Evolutionary conservation across 2,113 vertebrate genomes (phyloP).

Genomic region (Austrofundulus limnaeus): DNA sequence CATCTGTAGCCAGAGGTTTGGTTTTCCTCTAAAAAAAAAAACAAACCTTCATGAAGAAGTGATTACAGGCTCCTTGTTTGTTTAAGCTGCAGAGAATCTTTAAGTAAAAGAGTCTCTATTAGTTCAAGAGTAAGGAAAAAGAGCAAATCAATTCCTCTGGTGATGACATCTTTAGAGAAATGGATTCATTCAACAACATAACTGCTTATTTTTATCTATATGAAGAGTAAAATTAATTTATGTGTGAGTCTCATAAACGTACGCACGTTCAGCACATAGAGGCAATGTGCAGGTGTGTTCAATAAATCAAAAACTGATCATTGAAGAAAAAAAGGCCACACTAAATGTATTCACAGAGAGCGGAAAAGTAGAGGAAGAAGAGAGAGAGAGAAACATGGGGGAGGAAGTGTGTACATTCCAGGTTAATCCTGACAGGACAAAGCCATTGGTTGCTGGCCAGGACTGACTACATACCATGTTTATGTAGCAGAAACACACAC

Average conservation of each 20-base stretch:
- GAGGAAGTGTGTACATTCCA: constrained; percentile 69
- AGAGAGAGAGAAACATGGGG: constrained; percentile 16
- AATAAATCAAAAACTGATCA: too few relatives aligned
- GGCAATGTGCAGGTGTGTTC: background rate
- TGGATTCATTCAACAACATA: background rate
- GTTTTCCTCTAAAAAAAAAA: constrained; percentile 28
- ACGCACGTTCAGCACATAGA: background rate
- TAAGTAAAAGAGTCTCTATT: constrained; percentile 8
- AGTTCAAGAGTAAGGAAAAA: too few relatives aligned
- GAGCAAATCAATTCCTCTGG: background rate
- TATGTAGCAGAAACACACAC: constrained; percentile 37
- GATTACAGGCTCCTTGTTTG: constrained; percentile 25
- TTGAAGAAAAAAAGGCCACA: background rate
- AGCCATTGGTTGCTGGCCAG: constrained; percentile 37
- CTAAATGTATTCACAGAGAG: constrained; percentile 4
- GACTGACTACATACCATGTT: constrained; percentile 43
- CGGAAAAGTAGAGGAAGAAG: constrained; percentile 9
- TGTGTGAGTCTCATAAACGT: background rate
- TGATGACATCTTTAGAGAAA: too few relatives aligned
- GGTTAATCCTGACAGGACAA: constrained; percentile 66
- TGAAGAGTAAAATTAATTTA: too few relatives aligned
- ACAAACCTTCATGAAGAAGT: constrained; percentile 26
- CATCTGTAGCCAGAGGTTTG: constrained; percentile 38
- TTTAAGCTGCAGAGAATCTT: constrained; percentile 26
- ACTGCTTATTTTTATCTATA: background rate